phyloP scores from a whole-genome alignment of 1,140 invertebrate genomes.

The Drosophila prosaltans region DNA sequence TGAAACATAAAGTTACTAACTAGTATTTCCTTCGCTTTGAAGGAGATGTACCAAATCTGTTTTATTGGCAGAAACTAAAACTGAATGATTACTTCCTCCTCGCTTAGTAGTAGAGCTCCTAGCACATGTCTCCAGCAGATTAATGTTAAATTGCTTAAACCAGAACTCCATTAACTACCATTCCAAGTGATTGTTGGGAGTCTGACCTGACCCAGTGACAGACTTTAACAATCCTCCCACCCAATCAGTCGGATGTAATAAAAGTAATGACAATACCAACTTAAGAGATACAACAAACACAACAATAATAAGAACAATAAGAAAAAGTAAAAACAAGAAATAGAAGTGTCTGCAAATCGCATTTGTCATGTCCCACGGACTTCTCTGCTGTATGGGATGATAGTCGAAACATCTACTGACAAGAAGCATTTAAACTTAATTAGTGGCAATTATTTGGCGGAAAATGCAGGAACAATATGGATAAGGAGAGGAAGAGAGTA shows the following conservation, averaged over 20 bases:
- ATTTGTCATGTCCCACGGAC: slow-evolving; percentile 55
- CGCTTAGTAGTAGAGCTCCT: not conserved
- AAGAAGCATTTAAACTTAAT: slow-evolving; percentile 64
- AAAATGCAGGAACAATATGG: slow-evolving; percentile 13
- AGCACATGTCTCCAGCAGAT: slow-evolving; percentile 18
- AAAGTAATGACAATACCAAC: slow-evolving; percentile 20
- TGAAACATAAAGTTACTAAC: too few species aligned
- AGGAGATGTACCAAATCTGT: not conserved
- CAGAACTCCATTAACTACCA: slow-evolving; percentile 13
- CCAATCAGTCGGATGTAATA: slow-evolving; percentile 20
- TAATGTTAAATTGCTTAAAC: slow-evolving; percentile 14
- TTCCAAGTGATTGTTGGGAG: not conserved
- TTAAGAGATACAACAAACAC: slow-evolving; percentile 14
- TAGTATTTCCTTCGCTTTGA: too few species aligned
- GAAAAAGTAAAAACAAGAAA: not conserved
- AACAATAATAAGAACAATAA: not conserved
- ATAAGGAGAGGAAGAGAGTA: not conserved
- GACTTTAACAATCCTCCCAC: not conserved
- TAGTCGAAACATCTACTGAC: slow-evolving; percentile 16
- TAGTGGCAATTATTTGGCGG: slow-evolving; percentile 64
- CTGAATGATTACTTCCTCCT: not conserved
- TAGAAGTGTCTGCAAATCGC: slow-evolving; percentile 57
- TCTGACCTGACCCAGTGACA: not conserved
- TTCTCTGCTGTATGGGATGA: not conserved
- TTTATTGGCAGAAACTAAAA: not conserved